Evolutionary conservation across 2,113 vertebrate species (phyloP).

Genomic region (Corapipo altera): DNA sequence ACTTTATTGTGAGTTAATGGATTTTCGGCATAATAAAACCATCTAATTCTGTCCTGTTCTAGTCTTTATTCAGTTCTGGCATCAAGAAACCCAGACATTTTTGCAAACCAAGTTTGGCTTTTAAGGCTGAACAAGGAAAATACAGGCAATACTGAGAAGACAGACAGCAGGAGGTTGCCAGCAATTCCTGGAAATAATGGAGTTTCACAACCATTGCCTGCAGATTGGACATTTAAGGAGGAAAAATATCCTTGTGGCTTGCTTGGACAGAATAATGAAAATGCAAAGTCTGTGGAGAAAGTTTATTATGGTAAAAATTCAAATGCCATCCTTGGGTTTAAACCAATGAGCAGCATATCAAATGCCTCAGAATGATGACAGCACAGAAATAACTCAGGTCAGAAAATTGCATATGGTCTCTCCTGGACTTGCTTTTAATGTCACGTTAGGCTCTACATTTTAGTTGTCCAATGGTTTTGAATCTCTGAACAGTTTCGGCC

Average conservation of each 20-base stretch:
- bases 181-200: constrained; percentile 73
- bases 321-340: constrained; percentile 11
- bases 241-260: constrained; percentile 31
- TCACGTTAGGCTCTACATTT: not conserved
- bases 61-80: constrained; percentile 36
- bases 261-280: constrained; percentile 1
- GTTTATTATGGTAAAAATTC: constrained; percentile 48
- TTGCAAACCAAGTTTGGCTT: constrained; percentile 62
- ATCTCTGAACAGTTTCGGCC: not conserved
- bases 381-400: not conserved
- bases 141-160: constrained; percentile 47
- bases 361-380: constrained; percentile 19
- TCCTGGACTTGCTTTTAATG: not conserved
- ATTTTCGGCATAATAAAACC: constrained; percentile 18
- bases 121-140: constrained; percentile 63
- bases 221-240: constrained; percentile 36
- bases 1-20: constrained; percentile 23
- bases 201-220: constrained; percentile 63
- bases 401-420: constrained; percentile 12
- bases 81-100: constrained; percentile 36
- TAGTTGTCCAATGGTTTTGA: not conserved
- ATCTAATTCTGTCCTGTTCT: constrained; percentile 25
- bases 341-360: constrained; percentile 12
- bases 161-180: constrained; percentile 41
- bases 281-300: not conserved